A percentile compares a stretch with the other conserved stretches of the same genome.
phyloP scores from a whole-genome alignment of 1,140 invertebrate genomes.

The Drosophila burlai region DNA sequence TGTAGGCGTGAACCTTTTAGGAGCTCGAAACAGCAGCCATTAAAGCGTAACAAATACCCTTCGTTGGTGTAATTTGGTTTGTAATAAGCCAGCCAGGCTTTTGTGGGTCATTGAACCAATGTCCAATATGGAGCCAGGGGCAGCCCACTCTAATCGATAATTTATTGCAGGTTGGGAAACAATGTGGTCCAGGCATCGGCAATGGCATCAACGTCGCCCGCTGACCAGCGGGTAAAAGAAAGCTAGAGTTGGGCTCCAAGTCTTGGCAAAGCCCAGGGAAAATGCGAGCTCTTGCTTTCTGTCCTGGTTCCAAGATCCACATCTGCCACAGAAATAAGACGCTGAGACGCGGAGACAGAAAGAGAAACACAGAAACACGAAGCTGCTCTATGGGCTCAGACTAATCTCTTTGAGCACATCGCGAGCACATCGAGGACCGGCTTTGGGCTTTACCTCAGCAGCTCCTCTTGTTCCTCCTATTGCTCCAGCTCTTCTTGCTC shows the following conservation, averaged over 20 bases:
- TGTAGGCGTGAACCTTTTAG: slow-evolving; percentile 61
- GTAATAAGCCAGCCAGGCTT: slow-evolving; percentile 45
- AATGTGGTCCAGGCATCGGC: slow-evolving; percentile 55
- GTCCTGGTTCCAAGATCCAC: slow-evolving; percentile 37
- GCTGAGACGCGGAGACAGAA: slow-evolving; percentile 42
- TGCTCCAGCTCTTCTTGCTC: no score
- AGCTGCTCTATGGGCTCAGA: slow-evolving; percentile 57
- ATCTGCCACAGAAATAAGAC: slow-evolving; percentile 42
- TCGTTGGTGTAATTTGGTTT: slow-evolving; percentile 50
- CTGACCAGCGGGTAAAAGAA: slow-evolving; percentile 40
- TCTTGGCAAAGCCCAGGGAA: slow-evolving; percentile 16
- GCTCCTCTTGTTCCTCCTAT: no score
- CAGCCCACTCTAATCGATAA: slow-evolving; percentile 71
- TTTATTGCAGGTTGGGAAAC: slow-evolving; percentile 66
- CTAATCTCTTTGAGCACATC: slow-evolving; percentile 65
- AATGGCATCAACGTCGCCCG: slow-evolving; percentile 36
- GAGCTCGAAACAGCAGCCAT: slow-evolving; percentile 28
- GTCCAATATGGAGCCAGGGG: slow-evolving; percentile 35
- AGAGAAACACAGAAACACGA: slow-evolving; percentile 52
- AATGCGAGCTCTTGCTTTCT: slow-evolving; percentile 29
- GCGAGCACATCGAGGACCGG: slow-evolving; percentile 52
- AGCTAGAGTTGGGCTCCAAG: slow-evolving; percentile 6
- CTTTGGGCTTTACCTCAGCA: slow-evolving; percentile 16
- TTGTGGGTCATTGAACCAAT: slow-evolving; percentile 52
- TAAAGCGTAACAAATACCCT: slow-evolving; percentile 58